These are phyloP conservation scores for Ypsolopha scabrella DNA, from an alignment of 2,888 invertebrate genomes.

Conservation along the genomic window DNA sequence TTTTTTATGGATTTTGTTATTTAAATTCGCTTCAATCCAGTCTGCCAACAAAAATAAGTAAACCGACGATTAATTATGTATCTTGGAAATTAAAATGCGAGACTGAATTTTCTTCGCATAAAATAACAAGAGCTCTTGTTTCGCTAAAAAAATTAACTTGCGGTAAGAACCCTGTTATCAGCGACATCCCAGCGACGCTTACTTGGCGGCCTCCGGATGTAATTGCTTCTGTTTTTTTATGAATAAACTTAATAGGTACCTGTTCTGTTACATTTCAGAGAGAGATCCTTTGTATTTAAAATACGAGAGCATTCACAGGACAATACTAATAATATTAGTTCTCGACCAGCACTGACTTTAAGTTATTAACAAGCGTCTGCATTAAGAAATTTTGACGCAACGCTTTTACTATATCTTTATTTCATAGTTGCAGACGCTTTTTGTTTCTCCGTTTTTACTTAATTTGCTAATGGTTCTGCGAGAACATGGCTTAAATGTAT, in stretches of 20 bases:
- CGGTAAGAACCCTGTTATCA: slow-evolving; percentile 14
- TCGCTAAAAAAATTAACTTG: slow-evolving; percentile 7
- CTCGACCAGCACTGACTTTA: no score
- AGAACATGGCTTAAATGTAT: no score
- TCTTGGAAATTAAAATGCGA: slow-evolving; percentile 6
- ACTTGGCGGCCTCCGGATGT: slow-evolving; percentile 9
- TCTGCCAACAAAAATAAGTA: neutral
- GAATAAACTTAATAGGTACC: neutral
- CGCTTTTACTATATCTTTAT: no score
- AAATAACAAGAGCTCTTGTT: slow-evolving; percentile 7
- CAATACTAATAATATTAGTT: no score
- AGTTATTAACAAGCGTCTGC: no score
- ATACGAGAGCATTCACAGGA: no score
- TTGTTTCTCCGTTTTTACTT: no score
- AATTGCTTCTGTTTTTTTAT: slow-evolving; percentile 7
- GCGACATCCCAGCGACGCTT: slow-evolving; percentile 12
- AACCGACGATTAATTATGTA: slow-evolving; percentile 8
- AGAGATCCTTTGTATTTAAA: neutral
- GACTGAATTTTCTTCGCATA: slow-evolving; percentile 5
- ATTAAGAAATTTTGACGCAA: no score
- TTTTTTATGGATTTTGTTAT: no score
- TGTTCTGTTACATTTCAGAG: neutral
- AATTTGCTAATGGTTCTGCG: no score
- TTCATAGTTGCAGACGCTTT: no score
- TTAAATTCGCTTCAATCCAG: neutral